Base-by-base conservation (phyloP, 2,113 vertebrate species). In the Clarias magur region DNA sequence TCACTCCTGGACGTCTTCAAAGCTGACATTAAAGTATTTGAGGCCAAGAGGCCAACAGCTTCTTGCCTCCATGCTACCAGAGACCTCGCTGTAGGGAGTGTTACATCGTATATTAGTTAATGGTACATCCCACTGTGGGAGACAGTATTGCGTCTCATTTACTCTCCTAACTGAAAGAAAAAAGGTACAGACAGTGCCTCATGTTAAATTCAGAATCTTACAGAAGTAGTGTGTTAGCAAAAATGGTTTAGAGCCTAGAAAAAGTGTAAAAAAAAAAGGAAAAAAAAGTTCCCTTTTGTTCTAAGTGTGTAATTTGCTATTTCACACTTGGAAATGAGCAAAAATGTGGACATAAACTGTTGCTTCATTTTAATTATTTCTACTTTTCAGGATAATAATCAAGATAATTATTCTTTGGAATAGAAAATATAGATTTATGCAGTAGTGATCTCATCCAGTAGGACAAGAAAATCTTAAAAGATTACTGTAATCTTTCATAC, bases 21-120 rank as follows among this genome's bases (percentile, higher is more conserved):
- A 93, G 92, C 88, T 81, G 75, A 86, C 88, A 93, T 90, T 85
- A 93, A 91, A 92, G 90, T 82, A 63, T 57, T 85, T 59, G 17
- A 70, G 82, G 82, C 60, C 82, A 80, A 67, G 78, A 67, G 25
- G 59, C 25, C 82, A 53, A 78, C 42, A 62, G 62, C 65, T 68
- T 27, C 73, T 81, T 56, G 56, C 8, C 54, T 82, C 30, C 60
- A 30, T 84, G 34, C 76, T 56, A 80, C 82, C 68, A 85, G 48
- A 86, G 53, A 60, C 30, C 15, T 67, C 57, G 48, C 30, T 48
- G 78, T 15, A 10, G 42, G 62, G 30, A 38, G 27, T 27, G 34
- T 60, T 60, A 27, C 25, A 78, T 54, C 6, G 78, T 78, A 7
- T 78, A 85, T 85, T 30, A 62, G 23, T 73, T 48, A 38, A 57